Conservation (phyloP, 2,888 invertebrate species). For the Lasiommata megera region DNA sequence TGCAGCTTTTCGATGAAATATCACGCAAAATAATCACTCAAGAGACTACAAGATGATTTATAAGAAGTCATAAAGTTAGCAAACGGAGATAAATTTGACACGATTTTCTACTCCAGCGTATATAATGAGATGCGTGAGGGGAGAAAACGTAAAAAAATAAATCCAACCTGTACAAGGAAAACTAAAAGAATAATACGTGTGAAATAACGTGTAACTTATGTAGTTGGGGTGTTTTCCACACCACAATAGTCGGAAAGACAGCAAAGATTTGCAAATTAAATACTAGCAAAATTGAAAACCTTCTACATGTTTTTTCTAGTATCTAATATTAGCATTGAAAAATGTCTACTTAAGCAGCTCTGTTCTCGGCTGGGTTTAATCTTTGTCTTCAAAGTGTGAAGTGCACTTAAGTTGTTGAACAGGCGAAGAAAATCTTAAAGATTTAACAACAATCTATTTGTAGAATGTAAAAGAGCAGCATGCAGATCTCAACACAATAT, state of each 20-base stretch:
- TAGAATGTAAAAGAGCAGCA: neutral
- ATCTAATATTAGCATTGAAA: conserved; percentile 3
- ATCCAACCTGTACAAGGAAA: neutral
- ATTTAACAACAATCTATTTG: neutral
- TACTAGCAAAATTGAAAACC: neutral
- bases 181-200: neutral
- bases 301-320: too few species aligned
- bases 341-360: neutral
- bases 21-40: neutral
- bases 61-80: conserved; percentile 33
- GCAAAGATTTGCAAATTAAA: neutral
- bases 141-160: neutral
- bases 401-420: neutral
- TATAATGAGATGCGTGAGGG: conserved; percentile 3
- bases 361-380: neutral
- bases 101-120: conserved; percentile 24
- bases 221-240: neutral
- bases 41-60: conserved; percentile 21
- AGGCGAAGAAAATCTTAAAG: neutral
- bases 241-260: too few species aligned
- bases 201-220: neutral
- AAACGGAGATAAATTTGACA: conserved; percentile 30
- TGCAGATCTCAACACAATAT: too few species aligned
- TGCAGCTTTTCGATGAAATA: neutral
- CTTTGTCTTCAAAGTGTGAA: conserved; percentile 2